phyloP scores from a whole-genome alignment of 2,797 vertebrate species.

The Cetoscarus ocellatus region DNA sequence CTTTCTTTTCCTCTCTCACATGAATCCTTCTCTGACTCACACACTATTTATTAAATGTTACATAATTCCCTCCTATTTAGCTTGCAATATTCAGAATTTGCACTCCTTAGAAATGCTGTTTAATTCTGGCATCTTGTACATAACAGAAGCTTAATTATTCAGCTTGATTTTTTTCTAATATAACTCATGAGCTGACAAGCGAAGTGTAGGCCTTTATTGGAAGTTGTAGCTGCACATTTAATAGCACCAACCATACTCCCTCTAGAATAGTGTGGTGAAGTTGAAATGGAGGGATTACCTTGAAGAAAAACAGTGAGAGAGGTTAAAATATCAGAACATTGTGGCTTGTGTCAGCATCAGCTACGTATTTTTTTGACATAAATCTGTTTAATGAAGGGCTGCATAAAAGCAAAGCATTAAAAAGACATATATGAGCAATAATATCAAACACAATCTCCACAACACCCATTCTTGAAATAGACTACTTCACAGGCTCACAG shows the following conservation, averaged over 20 bases:
- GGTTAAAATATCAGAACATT: constrained; percentile 17
- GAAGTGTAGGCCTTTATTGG: not conserved
- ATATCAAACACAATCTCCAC: constrained; percentile 78
- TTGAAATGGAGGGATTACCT: not conserved
- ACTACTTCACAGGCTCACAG: constrained; percentile 64
- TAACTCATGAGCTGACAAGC: no score
- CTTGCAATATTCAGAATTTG: constrained; percentile 21
- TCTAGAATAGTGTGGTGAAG: not conserved
- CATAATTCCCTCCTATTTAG: constrained; percentile 17
- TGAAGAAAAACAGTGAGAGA: constrained; percentile 17
- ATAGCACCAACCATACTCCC: constrained; percentile 2
- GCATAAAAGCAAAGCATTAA: constrained; percentile 77
- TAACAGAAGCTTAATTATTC: not conserved
- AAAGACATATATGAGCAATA: constrained; percentile 75
- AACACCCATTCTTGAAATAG: constrained; percentile 72
- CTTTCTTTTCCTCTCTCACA: not conserved
- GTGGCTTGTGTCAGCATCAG: constrained; percentile 30
- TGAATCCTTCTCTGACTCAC: not conserved
- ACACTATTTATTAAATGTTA: constrained; percentile 6
- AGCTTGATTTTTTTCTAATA: not conserved
- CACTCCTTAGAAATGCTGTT: not conserved
- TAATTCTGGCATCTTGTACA: constrained; percentile 3
- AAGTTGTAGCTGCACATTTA: constrained; percentile 20
- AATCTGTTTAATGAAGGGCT: constrained; percentile 75
- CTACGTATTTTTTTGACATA: constrained; percentile 52